Base-by-base conservation (phyloP, 2,888 invertebrate species). In the Ochropacha duplaris region DNA sequence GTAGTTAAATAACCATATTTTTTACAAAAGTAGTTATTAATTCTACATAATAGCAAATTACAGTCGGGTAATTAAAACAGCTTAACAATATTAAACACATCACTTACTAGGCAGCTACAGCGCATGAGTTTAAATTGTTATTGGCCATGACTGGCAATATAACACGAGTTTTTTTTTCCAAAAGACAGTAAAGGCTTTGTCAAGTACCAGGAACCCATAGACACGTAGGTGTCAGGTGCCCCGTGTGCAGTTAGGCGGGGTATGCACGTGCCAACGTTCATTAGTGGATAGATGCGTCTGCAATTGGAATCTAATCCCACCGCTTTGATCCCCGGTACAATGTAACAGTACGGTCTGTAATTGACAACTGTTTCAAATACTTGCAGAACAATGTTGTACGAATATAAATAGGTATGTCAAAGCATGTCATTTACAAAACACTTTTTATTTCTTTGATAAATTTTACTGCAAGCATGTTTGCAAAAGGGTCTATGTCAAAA, bases 291-390 rank as follows among this genome's bases (percentile, higher is more conserved):
- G 79, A 83, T 83, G 83, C 81, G 80, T 78, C 81, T 82, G 81
- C 86, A 82, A 83, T 84, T 78, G 81, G 79, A 89, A 88, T 86
- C 84, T 83, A 86, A 88, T 88, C 84, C 82, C 79, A 73, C 74
- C 69, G 78, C 78, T 75, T 74, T 72, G 62, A 72, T 31, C 12
- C 51, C 76, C 62, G 64, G 69, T 70, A 79, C 81, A 70, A 69
- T 78, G 83, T 75, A 78, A 70, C 78, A 64, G 68, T 22, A 73
- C 63, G 31, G 62, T 64, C 60, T 71, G 71, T 82, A 82, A 85
- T 84, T 79, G 84, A 80, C 80, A 76, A 73, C 76, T 74, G 76
- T 74, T 84, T 69, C 76, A 67, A 76, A 78, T 78, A 76, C 70
- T 73, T 71, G 74, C 65, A 57, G 64, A 65, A 57, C 61, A 44